Evolutionary conservation across 1,140 invertebrate species (phyloP), one percentile per base, ranked within the genome.

Genomic region (Melanaphis sacchari): DNA sequence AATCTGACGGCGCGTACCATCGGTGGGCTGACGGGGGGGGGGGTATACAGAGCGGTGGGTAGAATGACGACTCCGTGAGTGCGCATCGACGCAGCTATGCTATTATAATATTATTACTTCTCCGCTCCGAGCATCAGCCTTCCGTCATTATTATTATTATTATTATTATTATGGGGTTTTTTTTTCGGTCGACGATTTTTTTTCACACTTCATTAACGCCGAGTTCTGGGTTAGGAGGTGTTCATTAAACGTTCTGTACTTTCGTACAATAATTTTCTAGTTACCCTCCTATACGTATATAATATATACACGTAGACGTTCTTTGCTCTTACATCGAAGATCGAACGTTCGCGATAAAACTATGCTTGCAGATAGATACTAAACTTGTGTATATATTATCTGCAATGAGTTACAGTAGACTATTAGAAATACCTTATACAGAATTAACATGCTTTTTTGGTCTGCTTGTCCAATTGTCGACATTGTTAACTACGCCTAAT

Each of bases 201-300:
- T 40, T 40, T 84, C 43, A 46, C 85, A 87, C 85, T 46, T 87
- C 85, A 87, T 87, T 46, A 49, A 49, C 85, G 46, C 85, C 85
- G 46, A 43, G 85, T n/a, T 87, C 18, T 1, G 43, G 26, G 36
- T 82, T 38, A 8, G 18, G 36, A 82, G 38, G 24, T 21, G 76
- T 82, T 82, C 15, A 76, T 76, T 76, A 76, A 18, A n/a, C 31
- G 31, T 15, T 76, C 59, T n/a, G 15, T 76, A 76, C 31, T 76
- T n/a, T 18, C 1, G n/a, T n/a, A n/a, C 18, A n/a, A 18, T 9
- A 76, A 2, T 76, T 76, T n/a, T 76, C 31, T n/a, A n/a, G 15
- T 4, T 76, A 11, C 31, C 31, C 11, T 31, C 31, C 31, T 31
- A 49, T 43, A 43, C 43, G 6, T 43, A 43, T 43, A 43, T 43